Percentiles rank a stretch among this genome's conserved stretches.
phyloP scores from a whole-genome alignment of 2,797 vertebrate genomes.

The Onychomys torridus region DNA sequence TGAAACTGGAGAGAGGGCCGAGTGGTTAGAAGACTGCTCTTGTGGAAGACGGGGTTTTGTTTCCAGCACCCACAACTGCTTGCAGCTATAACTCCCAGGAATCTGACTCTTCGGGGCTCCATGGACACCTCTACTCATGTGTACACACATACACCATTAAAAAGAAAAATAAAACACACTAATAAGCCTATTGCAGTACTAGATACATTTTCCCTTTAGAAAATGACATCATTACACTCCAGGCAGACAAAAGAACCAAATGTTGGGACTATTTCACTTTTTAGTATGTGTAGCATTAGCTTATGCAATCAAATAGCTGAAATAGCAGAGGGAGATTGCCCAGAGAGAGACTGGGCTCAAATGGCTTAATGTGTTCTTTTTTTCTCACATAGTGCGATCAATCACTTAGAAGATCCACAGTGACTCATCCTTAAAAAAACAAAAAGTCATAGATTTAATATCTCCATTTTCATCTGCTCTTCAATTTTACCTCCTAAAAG shows the following conservation, averaged over 20 bases:
- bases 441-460: not conserved
- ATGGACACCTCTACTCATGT: not conserved
- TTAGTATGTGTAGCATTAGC: constrained; percentile 15
- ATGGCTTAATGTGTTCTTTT: constrained; percentile 31
- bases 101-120: not conserved
- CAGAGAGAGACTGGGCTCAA: not conserved
- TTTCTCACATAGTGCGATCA: constrained; percentile 21
- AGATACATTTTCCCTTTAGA: constrained; percentile 27
- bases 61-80: not conserved
- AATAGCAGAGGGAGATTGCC: not conserved
- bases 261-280: not conserved
- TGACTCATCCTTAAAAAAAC: constrained; percentile 33
- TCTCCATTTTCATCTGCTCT: constrained; percentile 23
- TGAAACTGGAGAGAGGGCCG: not conserved
- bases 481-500: not conserved
- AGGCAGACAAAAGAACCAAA: not conserved
- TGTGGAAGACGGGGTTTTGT: not conserved
- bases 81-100: too few relatives aligned
- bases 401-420: not conserved
- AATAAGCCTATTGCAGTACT: not conserved
- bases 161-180: not conserved
- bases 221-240: constrained; percentile 19
- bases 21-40: not conserved
- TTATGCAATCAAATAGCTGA: constrained; percentile 7
- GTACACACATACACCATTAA: not conserved